Evolutionary conservation across 2,113 vertebrate species (phyloP), one percentile per base, ranked within the genome.

Genomic region (Nansenia antarctica): DNA sequence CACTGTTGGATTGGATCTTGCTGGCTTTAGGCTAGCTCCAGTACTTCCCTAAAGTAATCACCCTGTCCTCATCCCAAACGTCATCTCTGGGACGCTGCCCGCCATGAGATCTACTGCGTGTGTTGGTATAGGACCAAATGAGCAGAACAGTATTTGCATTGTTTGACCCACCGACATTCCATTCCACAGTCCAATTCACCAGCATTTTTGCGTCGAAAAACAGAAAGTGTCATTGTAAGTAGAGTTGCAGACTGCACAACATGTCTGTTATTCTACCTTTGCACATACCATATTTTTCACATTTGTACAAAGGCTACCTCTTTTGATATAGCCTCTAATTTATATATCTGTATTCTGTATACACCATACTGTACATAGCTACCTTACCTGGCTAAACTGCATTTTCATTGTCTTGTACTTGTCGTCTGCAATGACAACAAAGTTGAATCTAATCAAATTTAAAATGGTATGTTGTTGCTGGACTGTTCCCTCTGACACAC

Each of bases 151-250:
- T 75, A 63, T 76, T 65, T 66, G 57, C 77, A 70, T 78, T 79
- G 78, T 86, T 61, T 66, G 26, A 47, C 1, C 37, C 18, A 55
- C 66, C 34, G 62, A 74, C 61, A 63, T 68, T 31, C 49, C 18
- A 42, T 70, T 79, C 59, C 77, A 54, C 60, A 24, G 24, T 74
- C 67, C 29, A 62, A 35, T 65, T 70, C 24, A 31, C 20, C 68
- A 78, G 58, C 69, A 49, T 74, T 70, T 81, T 75, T 72, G 67
- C 63, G 60, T 58, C 27, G 9, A 2, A 53, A n/a, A 39, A 85
- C 80, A 88, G 65, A 75, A 59, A 52, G 6, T 34, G 34, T 72
- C 78, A 83, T 79, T 86, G 81, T 85, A 62, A 58, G 45, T 47
- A 29, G 61, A 53, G 1, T 37, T 30, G 64, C 67, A 54, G 31